A percentile compares a stretch with the other conserved stretches of the same genome.
Conservation (phyloP, 1,140 invertebrate genomes). For the Eufriesea mexicana region DNA sequence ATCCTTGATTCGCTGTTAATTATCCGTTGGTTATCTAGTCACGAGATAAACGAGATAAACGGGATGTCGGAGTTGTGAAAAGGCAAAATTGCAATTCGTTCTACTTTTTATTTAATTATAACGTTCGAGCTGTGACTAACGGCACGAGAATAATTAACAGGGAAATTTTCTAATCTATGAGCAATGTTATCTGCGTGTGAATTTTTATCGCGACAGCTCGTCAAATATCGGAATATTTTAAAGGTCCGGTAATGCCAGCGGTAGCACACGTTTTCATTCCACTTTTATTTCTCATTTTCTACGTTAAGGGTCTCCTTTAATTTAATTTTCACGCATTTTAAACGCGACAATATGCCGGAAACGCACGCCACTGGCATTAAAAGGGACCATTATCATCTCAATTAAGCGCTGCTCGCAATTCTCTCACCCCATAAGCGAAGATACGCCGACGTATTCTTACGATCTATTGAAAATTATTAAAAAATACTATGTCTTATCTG, state of each 20-base stretch:
- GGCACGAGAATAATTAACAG: constrained; percentile 17
- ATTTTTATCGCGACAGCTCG: not conserved
- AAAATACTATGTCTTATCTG: too few relatives aligned
- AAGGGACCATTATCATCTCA: not conserved
- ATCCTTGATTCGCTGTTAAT: too few relatives aligned
- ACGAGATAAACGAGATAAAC: too few relatives aligned
- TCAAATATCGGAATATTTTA: not conserved
- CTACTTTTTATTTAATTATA: constrained; percentile 5
- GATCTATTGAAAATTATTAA: not conserved
- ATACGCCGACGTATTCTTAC: too few relatives aligned
- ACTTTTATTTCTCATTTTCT: not conserved
- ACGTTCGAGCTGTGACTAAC: not conserved
- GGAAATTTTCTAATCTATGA: not conserved
- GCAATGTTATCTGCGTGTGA: not conserved
- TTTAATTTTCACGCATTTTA: not conserved
- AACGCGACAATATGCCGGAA: not conserved
- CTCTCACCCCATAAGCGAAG: not conserved
- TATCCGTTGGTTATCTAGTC: too few relatives aligned
- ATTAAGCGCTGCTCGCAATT: not conserved
- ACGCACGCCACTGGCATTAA: not conserved
- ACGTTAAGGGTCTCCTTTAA: not conserved
- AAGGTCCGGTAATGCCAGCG: not conserved
- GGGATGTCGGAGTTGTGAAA: not conserved
- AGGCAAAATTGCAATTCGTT: constrained; percentile 8
- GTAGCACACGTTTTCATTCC: not conserved